Evolutionary conservation across 2,888 invertebrate species (phyloP), one percentile per base, ranked within the genome.

Genomic region (Epistrophe eligans): DNA sequence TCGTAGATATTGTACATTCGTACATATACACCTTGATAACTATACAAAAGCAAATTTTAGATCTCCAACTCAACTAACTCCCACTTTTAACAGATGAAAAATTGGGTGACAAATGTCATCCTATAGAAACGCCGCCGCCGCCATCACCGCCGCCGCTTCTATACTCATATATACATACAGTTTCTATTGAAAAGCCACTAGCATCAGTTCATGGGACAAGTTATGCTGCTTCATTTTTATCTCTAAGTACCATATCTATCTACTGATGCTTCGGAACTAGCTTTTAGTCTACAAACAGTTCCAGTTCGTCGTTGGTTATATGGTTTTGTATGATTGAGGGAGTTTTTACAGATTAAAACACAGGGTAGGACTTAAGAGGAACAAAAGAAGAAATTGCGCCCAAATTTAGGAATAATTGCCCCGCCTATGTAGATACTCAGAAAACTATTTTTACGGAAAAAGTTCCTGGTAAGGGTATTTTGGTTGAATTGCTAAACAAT

Each of bases 271-370:
- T 70, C 17, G 35, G 60, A 38, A 60, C 40, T 60, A 32, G 71
- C 38, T 72, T 48, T 45, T 72, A 48, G 64, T 72, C 77, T 62
- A 48, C 55, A 77, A 48, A 67, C 62, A 77, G 66, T 52, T 58
- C 52, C 79, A 66, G 76, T 62, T 64, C 55, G 40, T 43, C 64
- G 62, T 58, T 71, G 64, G 76, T 84, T 67, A 79, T 84, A 64
- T 74, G 67, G 73, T 48, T 35, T 50, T 43, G 8, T 82, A 24
- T 24, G 40, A 40, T 64, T 40, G 71, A 55, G 55, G 4, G 58
- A 60, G 66, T 74, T 64, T 73, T 11, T 50, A 77, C 28, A 17
- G 50, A 50, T 11, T 17, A 17, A 50, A 50, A 19, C 1, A 50
- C 50, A 50, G 50, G 50, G 50, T 11, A 5, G 19, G 50, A 6